Conservation (phyloP, 2,113 vertebrate species). For the Ptyas mucosa region DNA sequence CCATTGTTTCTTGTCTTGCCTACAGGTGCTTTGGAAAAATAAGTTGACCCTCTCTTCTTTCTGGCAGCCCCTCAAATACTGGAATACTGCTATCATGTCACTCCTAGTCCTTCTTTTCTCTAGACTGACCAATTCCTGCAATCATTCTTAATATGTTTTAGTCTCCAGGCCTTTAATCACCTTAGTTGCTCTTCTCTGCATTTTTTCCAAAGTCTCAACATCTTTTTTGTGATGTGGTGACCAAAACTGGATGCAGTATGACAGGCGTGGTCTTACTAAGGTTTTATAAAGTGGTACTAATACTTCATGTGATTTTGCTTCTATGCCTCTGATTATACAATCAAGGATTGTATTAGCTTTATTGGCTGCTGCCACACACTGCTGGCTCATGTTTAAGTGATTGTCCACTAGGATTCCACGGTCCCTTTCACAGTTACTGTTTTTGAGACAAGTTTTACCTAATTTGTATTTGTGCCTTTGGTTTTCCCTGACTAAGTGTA, state of each 20-base stretch:
- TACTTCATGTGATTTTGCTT: not conserved
- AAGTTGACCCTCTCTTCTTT: not conserved
- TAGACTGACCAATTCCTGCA: not conserved
- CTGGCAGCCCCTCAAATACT: not conserved
- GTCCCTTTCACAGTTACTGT: not conserved
- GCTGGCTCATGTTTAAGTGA: not conserved
- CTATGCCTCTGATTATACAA: not conserved
- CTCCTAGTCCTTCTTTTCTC: not conserved
- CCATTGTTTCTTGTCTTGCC: not conserved
- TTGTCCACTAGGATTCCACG: not conserved
- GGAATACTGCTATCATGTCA: not conserved
- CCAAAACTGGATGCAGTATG: not conserved
- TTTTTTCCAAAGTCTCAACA: not conserved
- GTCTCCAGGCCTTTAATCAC: not conserved
- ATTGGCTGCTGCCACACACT: not conserved
- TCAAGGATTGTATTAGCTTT: not conserved
- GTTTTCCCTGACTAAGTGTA: not conserved
- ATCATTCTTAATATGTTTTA: not conserved
- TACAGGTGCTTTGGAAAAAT: not conserved
- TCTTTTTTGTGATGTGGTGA: not conserved
- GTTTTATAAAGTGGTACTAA: not conserved
- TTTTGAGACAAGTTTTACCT: not conserved
- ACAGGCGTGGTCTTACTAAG: not conserved
- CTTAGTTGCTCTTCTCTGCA: not conserved
- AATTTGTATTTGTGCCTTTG: not conserved